Evolutionary conservation across 2,797 vertebrate species (phyloP).

Genomic region (Alectoris magna): DNA sequence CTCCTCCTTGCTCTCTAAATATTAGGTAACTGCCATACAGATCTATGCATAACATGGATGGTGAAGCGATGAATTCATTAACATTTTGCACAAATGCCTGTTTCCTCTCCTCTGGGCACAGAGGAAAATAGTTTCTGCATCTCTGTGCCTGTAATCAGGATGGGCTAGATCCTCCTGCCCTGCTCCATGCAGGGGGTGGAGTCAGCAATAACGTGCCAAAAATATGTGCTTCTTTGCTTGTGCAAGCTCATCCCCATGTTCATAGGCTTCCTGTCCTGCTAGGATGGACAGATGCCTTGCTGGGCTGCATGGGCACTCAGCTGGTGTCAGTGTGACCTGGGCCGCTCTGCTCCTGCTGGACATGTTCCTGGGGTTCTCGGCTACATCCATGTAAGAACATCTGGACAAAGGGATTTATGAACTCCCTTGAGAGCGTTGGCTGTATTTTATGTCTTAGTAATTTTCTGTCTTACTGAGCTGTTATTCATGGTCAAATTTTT

Average conservation of each 20-base stretch:
- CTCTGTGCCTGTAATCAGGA: not conserved
- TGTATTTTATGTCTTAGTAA: conserved; percentile 24
- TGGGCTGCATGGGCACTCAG: rapidly evolving
- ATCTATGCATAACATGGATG: conserved; percentile 21
- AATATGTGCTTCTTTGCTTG: not conserved
- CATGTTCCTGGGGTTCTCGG: not conserved
- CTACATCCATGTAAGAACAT: conserved; percentile 32
- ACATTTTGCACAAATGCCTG: conserved; percentile 22
- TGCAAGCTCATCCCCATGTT: not conserved
- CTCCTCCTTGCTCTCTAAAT: conserved; percentile 44
- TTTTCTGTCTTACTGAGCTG: conserved; percentile 13
- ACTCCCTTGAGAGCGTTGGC: not conserved
- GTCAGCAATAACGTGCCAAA: rapidly evolving
- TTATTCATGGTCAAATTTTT: not conserved
- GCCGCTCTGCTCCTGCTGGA: not conserved
- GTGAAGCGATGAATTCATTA: conserved; percentile 48
- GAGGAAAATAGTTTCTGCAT: not conserved
- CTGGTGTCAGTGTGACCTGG: not conserved
- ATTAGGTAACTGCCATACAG: conserved; percentile 26
- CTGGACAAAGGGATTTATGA: conserved; percentile 56
- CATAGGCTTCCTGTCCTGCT: not conserved
- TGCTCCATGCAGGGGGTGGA: rapidly evolving
- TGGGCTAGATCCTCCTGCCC: not conserved
- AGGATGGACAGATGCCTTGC: rapidly evolving
- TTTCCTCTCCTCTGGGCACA: conserved; percentile 4